phyloP scores from a whole-genome alignment of 1,140 invertebrate species.

The Acromyrmex heyeri region DNA sequence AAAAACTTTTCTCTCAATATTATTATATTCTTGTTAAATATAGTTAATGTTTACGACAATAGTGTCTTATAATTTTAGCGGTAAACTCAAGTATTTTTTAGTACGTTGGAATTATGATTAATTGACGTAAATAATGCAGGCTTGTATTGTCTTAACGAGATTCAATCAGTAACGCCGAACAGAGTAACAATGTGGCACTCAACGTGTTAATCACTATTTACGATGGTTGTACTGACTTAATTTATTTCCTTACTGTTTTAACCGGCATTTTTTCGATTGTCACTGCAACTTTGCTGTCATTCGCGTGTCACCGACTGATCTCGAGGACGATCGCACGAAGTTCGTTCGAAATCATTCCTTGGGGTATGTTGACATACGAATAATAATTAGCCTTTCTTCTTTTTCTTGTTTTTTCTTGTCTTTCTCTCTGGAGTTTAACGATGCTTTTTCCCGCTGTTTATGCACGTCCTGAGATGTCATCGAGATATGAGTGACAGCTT shows the following conservation, averaged over 20 bases:
- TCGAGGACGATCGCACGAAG: constrained; percentile 8
- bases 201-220: constrained; percentile 43
- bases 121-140: background rate
- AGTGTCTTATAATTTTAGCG: background rate
- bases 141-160: background rate
- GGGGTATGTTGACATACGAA: background rate
- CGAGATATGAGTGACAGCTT: constrained; percentile 55
- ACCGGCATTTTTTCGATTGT: constrained; percentile 2
- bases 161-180: background rate
- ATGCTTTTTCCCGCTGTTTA: constrained; percentile 54
- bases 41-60: background rate
- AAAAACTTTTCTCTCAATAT: too few relatives aligned
- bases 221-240: constrained; percentile 1
- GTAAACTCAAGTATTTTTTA: background rate
- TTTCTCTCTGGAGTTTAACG: constrained; percentile 26
- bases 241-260: constrained; percentile 4
- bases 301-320: constrained; percentile 28
- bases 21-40: background rate
- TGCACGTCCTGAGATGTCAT: constrained; percentile 44
- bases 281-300: constrained; percentile 2
- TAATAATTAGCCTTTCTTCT: constrained; percentile 13
- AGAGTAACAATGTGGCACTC: constrained; percentile 1
- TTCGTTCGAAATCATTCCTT: constrained; percentile 1
- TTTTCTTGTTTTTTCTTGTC: constrained; percentile 26
- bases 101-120: background rate